phyloP scores from a whole-genome alignment of 2,888 invertebrate species.

The Cosmorhoe ocellata region DNA sequence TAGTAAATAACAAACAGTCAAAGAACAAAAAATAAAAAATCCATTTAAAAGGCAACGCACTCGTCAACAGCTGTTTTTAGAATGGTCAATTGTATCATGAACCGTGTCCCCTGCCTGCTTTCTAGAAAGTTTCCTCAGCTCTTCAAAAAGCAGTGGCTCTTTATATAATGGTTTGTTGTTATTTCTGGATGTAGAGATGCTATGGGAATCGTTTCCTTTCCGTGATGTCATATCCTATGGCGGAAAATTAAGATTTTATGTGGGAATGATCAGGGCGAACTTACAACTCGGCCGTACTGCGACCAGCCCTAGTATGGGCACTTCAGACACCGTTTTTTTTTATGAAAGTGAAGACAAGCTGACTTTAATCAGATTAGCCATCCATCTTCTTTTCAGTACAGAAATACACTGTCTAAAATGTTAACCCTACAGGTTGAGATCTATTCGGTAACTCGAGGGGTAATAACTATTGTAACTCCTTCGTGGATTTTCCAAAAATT shows the following conservation, averaged over 20 bases:
- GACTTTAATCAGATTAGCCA: too few species aligned
- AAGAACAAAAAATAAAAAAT: slow-evolving; percentile 44
- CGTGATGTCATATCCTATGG: slow-evolving; percentile 68
- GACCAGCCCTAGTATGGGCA: too few species aligned
- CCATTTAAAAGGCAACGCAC: slow-evolving; percentile 56
- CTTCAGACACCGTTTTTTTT: too few species aligned
- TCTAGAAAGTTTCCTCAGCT: slow-evolving; percentile 9
- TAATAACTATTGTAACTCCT: too few species aligned
- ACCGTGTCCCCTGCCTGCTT: slow-evolving; percentile 33
- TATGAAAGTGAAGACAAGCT: too few species aligned
- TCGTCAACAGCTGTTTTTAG: slow-evolving; percentile 76
- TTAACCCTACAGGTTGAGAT: too few species aligned
- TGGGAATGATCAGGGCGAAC: not conserved
- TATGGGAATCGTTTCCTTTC: slow-evolving; percentile 74
- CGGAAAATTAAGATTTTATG: slow-evolving; percentile 1
- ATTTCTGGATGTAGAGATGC: slow-evolving; percentile 67
- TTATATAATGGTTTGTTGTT: slow-evolving; percentile 48
- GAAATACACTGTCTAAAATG: too few species aligned
- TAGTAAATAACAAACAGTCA: slow-evolving; percentile 35
- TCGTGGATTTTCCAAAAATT: too few species aligned
- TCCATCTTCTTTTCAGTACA: too few species aligned
- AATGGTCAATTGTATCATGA: slow-evolving; percentile 50
- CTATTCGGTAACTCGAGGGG: too few species aligned
- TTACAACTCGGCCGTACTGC: too few species aligned
- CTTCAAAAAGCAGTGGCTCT: slow-evolving; percentile 32